phyloP scores from a whole-genome alignment of 30 jellyfish, hydroid and myxozoan genomes.

The Aurelia coerulea region DNA sequence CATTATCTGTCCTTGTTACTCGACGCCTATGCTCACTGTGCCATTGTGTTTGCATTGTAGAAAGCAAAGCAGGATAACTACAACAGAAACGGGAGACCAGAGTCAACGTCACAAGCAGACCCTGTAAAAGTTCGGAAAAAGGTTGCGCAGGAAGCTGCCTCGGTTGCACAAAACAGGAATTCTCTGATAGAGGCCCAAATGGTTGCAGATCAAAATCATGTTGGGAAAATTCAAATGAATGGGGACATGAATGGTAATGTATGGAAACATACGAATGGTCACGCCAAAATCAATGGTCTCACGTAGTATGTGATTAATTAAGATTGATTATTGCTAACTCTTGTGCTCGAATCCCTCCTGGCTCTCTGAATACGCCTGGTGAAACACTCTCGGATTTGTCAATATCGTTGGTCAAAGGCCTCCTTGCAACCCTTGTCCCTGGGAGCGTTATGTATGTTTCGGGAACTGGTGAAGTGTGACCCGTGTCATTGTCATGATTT shows the following conservation, averaged over 20 bases:
- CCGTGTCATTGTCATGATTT: too few species aligned
- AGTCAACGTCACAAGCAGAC: background rate
- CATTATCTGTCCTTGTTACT: too few species aligned
- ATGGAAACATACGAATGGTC: slow-evolving; percentile 34
- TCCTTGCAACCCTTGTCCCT: too few species aligned
- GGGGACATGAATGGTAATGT: slow-evolving; percentile 27
- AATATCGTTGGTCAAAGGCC: too few species aligned
- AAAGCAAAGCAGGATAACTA: slow-evolving; percentile 67
- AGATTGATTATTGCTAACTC: too few species aligned
- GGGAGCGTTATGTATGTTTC: too few species aligned
- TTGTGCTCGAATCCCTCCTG: too few species aligned
- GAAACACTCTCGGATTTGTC: too few species aligned
- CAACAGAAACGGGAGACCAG: background rate
- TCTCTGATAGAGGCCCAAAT: slow-evolving; percentile 58
- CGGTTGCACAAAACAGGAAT: slow-evolving; percentile 63
- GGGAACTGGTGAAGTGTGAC: too few species aligned
- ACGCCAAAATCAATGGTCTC: background rate
- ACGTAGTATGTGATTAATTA: too few species aligned
- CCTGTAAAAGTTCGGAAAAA: slow-evolving; percentile 23
- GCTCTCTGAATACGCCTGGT: too few species aligned
- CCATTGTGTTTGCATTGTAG: background rate
- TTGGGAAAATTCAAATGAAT: background rate
- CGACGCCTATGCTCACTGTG: too few species aligned
- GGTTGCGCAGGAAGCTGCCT: slow-evolving; percentile 80
- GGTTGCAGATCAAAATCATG: background rate